Evolutionary conservation across 30 jellyfish, hydroid and myxozoan genomes (phyloP).

Genomic region (Aurelia sp.): DNA sequence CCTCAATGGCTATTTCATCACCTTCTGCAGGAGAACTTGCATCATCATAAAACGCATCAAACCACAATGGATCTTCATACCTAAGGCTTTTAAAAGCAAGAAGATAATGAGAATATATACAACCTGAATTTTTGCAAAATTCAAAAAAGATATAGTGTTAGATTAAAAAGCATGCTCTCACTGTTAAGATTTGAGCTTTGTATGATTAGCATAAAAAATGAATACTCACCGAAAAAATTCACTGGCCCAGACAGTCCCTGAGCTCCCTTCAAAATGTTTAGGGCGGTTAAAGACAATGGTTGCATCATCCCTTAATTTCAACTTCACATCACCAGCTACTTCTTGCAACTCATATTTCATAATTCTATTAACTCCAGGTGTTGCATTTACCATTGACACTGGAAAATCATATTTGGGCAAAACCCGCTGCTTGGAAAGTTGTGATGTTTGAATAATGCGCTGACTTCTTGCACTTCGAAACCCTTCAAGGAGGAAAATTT

Average conservation of each 20-base stretch:
- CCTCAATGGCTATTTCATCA: too few relatives aligned
- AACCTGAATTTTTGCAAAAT: too few relatives aligned
- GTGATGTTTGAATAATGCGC: conserved; percentile 29
- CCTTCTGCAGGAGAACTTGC: too few relatives aligned
- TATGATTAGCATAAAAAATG: too few relatives aligned
- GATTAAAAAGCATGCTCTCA: too few relatives aligned
- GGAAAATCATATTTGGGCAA: conserved; percentile 57
- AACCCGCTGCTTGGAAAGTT: conserved; percentile 38
- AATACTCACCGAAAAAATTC: conserved; percentile 22
- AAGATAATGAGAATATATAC: too few relatives aligned
- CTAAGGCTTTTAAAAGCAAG: too few relatives aligned
- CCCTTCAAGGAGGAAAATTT: too few relatives aligned
- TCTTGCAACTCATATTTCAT: conserved; percentile 21
- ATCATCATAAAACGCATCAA: too few relatives aligned
- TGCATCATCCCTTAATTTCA: conserved; percentile 21
- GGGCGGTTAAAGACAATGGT: conserved; percentile 37
- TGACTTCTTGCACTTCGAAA: conserved; percentile 40
- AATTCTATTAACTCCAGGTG: conserved; percentile 30
- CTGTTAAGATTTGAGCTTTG: too few relatives aligned
- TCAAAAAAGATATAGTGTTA: too few relatives aligned
- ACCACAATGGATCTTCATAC: too few relatives aligned
- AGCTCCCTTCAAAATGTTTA: conserved; percentile 57
- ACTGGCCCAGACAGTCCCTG: conserved; percentile 60
- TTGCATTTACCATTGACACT: conserved; percentile 47
- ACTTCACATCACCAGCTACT: conserved; percentile 1